phyloP scores from a whole-genome alignment of 2,888 invertebrate genomes.

The Lissocephala sabroskyi region DNA sequence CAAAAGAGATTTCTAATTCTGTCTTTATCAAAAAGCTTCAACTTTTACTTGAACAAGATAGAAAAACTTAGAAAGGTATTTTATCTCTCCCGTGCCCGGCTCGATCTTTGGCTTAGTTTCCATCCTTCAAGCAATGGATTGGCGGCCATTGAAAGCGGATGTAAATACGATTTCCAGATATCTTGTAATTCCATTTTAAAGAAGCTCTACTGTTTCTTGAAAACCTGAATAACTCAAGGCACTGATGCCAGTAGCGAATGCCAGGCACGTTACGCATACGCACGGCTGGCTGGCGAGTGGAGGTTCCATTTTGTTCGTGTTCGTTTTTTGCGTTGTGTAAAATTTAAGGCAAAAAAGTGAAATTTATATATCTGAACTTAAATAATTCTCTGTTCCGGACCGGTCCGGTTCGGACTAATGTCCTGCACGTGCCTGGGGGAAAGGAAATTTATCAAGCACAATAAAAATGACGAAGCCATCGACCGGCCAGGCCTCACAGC shows the following conservation, averaged over 20 bases:
- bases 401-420: constrained; percentile 27
- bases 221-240: no score
- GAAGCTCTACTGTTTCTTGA: no score
- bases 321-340: background rate
- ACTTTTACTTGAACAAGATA: no score
- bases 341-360: constrained; percentile 6
- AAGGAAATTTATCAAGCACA: constrained; percentile 30
- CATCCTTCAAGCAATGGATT: no score
- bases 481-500: background rate
- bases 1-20: no score
- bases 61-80: no score
- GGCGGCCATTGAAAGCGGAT: no score
- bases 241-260: background rate
- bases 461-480: constrained; percentile 33
- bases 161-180: no score
- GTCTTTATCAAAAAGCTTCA: no score
- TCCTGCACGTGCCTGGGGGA: constrained; percentile 53
- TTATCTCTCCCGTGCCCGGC: no score
- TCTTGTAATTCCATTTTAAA: no score
- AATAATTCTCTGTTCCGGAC: background rate
- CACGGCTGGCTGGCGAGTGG: constrained; percentile 33
- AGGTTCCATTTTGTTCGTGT: constrained; percentile 23
- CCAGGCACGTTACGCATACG: constrained; percentile 37
- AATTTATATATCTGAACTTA: background rate
- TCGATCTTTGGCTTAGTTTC: no score